A percentile compares a stretch with the other conserved stretches of the same genome.
Evolutionary conservation across 1,140 invertebrate genomes (phyloP).

Genomic region (Archivesica marissinica): DNA sequence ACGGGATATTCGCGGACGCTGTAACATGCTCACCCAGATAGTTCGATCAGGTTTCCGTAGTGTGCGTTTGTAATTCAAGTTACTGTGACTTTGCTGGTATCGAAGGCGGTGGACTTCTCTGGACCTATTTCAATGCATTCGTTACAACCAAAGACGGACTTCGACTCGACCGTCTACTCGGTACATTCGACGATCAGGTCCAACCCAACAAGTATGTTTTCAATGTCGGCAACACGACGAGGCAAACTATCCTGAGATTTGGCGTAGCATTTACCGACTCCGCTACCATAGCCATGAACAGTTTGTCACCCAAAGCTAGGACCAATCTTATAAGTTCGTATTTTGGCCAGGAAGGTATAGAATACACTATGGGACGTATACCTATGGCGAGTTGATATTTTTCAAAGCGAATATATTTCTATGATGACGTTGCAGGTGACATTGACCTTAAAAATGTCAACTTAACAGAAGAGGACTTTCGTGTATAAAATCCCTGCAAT

Average conservation of each 20-base stretch:
- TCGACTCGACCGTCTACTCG: conserved; percentile 35
- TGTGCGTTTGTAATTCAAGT: conserved; percentile 47
- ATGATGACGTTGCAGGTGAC: conserved; percentile 88
- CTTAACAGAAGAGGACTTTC: conserved; percentile 88
- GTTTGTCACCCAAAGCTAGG: conserved; percentile 86
- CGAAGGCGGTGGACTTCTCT: conserved; percentile 40
- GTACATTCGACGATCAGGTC: conserved; percentile 22
- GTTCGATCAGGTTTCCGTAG: conserved; percentile 25
- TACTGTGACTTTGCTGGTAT: conserved; percentile 43
- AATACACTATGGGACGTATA: conserved; percentile 87
- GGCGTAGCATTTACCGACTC: conserved; percentile 95
- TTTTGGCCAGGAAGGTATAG: conserved; percentile 83
- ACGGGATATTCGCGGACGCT: background rate
- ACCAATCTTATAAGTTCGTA: conserved; percentile 87
- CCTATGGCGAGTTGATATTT: conserved; percentile 94
- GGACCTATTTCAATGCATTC: conserved; percentile 50
- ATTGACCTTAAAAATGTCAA: conserved; percentile 88
- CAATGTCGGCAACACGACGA: conserved; percentile 64
- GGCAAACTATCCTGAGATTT: conserved; percentile 88
- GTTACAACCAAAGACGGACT: conserved; percentile 44
- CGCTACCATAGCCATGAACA: conserved; percentile 89
- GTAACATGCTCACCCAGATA: conserved; percentile 3
- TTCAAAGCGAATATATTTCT: conserved; percentile 88
- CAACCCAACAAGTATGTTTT: conserved; percentile 46
- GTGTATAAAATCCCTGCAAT: conserved; percentile 89